phyloP scores from a whole-genome alignment of 2,888 invertebrate genomes.

The Eupithecia insigniata region DNA sequence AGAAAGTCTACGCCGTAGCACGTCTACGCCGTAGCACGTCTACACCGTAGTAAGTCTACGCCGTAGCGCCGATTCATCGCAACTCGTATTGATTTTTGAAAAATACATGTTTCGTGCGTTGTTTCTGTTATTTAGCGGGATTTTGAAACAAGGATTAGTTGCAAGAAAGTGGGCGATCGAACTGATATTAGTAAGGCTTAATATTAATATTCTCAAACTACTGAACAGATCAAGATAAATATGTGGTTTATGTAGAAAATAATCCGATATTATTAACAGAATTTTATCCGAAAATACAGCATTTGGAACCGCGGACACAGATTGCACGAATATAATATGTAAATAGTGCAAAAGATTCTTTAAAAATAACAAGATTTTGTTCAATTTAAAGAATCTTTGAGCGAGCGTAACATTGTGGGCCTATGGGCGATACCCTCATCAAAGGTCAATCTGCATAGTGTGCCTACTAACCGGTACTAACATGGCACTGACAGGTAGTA shows the following conservation, averaged over 20 bases:
- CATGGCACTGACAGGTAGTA: background rate
- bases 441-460: conserved; percentile 23
- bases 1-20: background rate
- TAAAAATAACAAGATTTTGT: no score
- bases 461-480: background rate
- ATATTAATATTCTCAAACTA: background rate
- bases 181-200: no score
- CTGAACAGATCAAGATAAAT: background rate
- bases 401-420: background rate
- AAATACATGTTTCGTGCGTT: background rate
- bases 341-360: background rate
- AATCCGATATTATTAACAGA: no score
- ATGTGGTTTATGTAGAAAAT: no score
- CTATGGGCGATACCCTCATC: background rate
- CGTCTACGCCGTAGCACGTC: background rate
- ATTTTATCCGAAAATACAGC: no score
- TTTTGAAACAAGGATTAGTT: no score
- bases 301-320: no score
- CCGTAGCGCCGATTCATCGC: background rate
- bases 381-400: background rate
- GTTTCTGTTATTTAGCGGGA: background rate
- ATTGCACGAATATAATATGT: background rate
- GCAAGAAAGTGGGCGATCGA: no score
- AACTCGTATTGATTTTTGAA: background rate
- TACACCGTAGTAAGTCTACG: background rate